phyloP scores from a whole-genome alignment of 1,140 invertebrate genomes.

The Contarinia nasturtii region DNA sequence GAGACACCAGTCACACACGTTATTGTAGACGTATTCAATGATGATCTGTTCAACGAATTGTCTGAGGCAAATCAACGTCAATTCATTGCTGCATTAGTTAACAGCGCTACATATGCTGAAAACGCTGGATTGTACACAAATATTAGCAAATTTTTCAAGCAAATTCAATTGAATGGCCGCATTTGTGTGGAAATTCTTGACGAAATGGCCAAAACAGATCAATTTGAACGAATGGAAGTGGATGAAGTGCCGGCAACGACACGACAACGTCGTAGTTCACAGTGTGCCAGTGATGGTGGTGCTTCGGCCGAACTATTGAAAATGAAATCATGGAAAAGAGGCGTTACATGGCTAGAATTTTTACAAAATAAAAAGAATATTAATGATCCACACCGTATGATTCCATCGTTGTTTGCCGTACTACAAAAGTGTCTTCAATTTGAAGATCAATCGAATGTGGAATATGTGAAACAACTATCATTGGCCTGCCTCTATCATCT shows the following conservation, averaged over 20 bases:
- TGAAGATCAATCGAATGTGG: constrained; percentile 64
- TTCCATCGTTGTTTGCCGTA: constrained; percentile 61
- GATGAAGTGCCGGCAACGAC: constrained; percentile 10
- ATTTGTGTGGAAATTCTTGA: constrained; percentile 38
- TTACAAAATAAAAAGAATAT: constrained; percentile 63
- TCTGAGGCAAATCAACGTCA: constrained; percentile 23
- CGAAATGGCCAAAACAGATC: constrained; percentile 30
- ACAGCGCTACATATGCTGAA: constrained; percentile 28
- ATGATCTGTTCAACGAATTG: constrained; percentile 29
- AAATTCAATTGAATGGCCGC: constrained; percentile 34
- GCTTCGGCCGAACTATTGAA: constrained; percentile 35
- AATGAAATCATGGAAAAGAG: constrained; percentile 51
- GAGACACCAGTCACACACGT: not conserved
- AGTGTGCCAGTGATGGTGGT: constrained; percentile 24
- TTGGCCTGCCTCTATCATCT: constrained; percentile 57
- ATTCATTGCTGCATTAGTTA: constrained; percentile 25
- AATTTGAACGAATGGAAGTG: not conserved
- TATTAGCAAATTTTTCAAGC: constrained; percentile 44
- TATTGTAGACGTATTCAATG: constrained; percentile 24
- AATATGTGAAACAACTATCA: constrained; percentile 77
- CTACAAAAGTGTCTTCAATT: constrained; percentile 58
- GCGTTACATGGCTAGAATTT: constrained; percentile 61
- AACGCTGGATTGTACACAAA: constrained; percentile 33
- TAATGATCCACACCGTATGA: constrained; percentile 37
- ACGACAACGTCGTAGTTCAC: constrained; percentile 12